Percentiles rank a stretch among this genome's conserved stretches.
Conservation (phyloP, 2,113 vertebrate species). For the Sturnira hondurensis region DNA sequence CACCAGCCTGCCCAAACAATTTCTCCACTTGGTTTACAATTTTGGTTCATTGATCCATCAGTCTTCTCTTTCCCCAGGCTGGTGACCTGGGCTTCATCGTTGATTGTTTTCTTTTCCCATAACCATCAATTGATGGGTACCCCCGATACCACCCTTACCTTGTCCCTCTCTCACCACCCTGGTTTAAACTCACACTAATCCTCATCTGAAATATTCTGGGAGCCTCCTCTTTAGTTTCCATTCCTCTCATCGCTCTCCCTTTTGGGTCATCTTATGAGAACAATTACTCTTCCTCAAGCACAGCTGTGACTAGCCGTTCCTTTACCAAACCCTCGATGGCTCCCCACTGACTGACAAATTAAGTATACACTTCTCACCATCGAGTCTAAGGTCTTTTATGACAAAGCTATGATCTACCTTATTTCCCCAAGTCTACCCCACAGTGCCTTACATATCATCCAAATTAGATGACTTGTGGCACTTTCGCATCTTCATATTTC, state of each 20-base stretch:
- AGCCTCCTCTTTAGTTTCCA: not conserved
- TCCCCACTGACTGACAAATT: constrained; percentile 56
- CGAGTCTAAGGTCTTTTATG: constrained; percentile 40
- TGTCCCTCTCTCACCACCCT: not conserved
- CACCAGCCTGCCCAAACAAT: not conserved
- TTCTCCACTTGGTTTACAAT: not conserved
- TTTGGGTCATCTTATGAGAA: constrained; percentile 44
- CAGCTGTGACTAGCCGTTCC: constrained; percentile 32
- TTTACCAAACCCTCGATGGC: constrained; percentile 29
- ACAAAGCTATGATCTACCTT: not conserved
- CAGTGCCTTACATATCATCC: not conserved
- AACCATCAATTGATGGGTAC: constrained; percentile 26
- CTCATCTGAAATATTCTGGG: constrained; percentile 31
- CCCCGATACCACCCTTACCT: not conserved
- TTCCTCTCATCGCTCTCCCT: not conserved
- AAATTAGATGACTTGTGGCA: not conserved
- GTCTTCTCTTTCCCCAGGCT: not conserved
- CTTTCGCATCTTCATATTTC: not conserved
- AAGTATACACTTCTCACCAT: constrained; percentile 18
- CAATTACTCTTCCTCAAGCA: constrained; percentile 55
- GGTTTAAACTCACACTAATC: constrained; percentile 43
- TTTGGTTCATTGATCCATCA: constrained; percentile 4
- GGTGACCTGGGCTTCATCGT: constrained; percentile 33
- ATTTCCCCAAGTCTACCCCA: not conserved
- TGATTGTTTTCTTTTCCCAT: constrained; percentile 25